Conservation (phyloP, 1,140 invertebrate genomes). For the Drosophila burlai region DNA sequence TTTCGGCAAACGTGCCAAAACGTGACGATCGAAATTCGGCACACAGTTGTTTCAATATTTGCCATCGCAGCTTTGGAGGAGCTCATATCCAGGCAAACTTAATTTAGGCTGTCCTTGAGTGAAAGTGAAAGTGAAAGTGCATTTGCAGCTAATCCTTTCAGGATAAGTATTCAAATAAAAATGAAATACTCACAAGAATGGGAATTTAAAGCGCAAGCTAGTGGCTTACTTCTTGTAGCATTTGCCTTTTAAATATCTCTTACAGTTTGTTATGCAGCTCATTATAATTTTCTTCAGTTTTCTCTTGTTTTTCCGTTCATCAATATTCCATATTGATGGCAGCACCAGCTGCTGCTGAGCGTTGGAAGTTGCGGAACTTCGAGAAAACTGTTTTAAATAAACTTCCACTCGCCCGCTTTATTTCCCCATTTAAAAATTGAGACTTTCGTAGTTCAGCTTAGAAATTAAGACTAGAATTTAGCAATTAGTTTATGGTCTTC, state of each 20-base stretch:
- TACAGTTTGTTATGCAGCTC: background rate
- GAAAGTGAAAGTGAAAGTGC: constrained; percentile 3
- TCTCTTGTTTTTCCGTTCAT: background rate
- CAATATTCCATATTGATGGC: constrained; percentile 19
- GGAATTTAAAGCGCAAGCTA: background rate
- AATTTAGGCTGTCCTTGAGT: constrained; percentile 7
- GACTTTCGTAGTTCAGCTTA: constrained; percentile 5
- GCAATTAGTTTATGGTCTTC: constrained; percentile 16
- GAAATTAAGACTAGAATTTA: constrained; percentile 3
- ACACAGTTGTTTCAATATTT: constrained; percentile 38
- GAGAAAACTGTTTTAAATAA: constrained; percentile 17
- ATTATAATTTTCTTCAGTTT: constrained; percentile 10
- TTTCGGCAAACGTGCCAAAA: constrained; percentile 60
- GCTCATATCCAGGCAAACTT: constrained; percentile 25
- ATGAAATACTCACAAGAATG: too few relatives aligned
- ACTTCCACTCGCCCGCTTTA: constrained; percentile 1
- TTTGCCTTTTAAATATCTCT: background rate
- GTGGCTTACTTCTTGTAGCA: background rate
- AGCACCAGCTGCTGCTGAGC: constrained; percentile 18
- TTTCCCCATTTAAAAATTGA: constrained; percentile 9
- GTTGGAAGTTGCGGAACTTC: constrained; percentile 18
- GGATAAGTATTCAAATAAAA: too few relatives aligned
- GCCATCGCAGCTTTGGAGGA: background rate
- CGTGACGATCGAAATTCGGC: constrained; percentile 54
- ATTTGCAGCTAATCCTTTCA: constrained; percentile 1